These are phyloP conservation scores for Drosophila nr. medialis DNA, from an alignment of 2,888 invertebrate genomes.

Conservation along the genomic window DNA sequence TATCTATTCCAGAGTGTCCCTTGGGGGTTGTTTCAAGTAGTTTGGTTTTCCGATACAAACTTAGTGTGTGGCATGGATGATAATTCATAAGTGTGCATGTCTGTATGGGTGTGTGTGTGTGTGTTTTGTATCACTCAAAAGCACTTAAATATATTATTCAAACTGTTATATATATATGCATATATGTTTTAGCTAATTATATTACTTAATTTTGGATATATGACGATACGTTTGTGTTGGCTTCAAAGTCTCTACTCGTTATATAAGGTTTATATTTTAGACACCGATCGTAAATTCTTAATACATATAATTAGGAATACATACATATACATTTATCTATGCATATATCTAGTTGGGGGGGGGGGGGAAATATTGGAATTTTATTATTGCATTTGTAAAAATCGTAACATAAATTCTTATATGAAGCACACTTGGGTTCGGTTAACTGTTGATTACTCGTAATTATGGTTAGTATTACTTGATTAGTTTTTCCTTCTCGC, in stretches of 20 bases:
- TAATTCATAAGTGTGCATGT: conserved; percentile 7
- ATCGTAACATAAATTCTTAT: conserved; percentile 75
- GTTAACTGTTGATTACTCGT: conserved; percentile 57
- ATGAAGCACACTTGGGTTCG: conserved; percentile 84
- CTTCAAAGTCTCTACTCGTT: conserved; percentile 70
- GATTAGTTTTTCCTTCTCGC: conserved; percentile 20
- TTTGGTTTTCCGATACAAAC: conserved; percentile 24
- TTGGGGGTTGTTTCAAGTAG: conserved; percentile 53
- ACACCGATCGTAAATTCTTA: conserved; percentile 50
- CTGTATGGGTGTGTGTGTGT: conserved; percentile 18
- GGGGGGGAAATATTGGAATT: conserved; percentile 33
- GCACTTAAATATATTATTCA: conserved; percentile 47
- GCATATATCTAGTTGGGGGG: conserved; percentile 39
- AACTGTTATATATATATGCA: conserved; percentile 27
- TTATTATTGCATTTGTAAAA: conserved; percentile 62
- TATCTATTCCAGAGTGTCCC: conserved; percentile 63
- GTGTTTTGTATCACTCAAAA: conserved; percentile 59
- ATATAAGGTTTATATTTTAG: conserved; percentile 44
- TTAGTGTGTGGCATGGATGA: conserved; percentile 23
- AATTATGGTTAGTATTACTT: conserved; percentile 39
- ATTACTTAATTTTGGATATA: conserved; percentile 43
- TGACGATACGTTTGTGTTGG: conserved; percentile 55
- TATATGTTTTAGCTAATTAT: conserved; percentile 18
- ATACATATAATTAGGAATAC: conserved; percentile 48
- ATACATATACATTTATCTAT: conserved; percentile 50